Evolutionary conservation across 1,140 invertebrate genomes (phyloP).

Genomic region (Aphelenchoides fujianensis): DNA sequence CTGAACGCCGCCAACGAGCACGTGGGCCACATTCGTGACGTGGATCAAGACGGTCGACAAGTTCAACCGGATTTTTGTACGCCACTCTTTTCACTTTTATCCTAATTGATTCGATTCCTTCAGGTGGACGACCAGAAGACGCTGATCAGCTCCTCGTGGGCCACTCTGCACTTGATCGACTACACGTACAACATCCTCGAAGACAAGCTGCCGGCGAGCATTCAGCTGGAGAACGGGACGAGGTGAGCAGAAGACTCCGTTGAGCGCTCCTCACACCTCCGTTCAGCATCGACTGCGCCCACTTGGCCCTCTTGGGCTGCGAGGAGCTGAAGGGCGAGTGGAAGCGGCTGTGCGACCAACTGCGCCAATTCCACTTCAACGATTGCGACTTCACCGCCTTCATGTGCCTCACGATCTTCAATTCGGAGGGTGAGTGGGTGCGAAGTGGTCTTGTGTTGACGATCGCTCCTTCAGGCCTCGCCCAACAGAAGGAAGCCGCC

Average conservation of each 20-base stretch:
- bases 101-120: background rate
- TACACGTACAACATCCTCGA: conserved; percentile 38
- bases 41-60: conserved; percentile 31
- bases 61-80: conserved; percentile 9
- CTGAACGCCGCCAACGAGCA: conserved; percentile 15
- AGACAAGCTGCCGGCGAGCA: conserved; percentile 30
- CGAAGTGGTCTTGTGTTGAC: background rate
- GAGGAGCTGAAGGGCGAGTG: conserved; percentile 34
- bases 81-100: conserved; percentile 5
- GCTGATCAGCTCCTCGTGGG: conserved; percentile 31
- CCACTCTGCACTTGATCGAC: conserved; percentile 44
- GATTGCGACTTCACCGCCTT: conserved; percentile 41
- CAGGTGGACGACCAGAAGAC: conserved; percentile 16
- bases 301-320: conserved; percentile 36
- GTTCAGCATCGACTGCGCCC: conserved; percentile 26
- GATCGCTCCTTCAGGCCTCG: background rate
- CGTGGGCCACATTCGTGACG: conserved; percentile 8
- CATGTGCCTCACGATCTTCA: conserved; percentile 42
- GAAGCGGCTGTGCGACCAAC: conserved; percentile 35
- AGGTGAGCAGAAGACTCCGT: conserved; percentile 23
- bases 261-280: background rate
- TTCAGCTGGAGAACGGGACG: conserved; percentile 26
- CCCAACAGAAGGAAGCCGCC: background rate
- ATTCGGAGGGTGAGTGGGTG: background rate
- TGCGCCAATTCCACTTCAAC: conserved; percentile 42